A percentile compares a stretch with the other conserved stretches of the same genome.
These are phyloP conservation scores for Choristoneura fumiferana DNA, from an alignment of 1,140 invertebrate genomes.

Conservation along the genomic window DNA sequence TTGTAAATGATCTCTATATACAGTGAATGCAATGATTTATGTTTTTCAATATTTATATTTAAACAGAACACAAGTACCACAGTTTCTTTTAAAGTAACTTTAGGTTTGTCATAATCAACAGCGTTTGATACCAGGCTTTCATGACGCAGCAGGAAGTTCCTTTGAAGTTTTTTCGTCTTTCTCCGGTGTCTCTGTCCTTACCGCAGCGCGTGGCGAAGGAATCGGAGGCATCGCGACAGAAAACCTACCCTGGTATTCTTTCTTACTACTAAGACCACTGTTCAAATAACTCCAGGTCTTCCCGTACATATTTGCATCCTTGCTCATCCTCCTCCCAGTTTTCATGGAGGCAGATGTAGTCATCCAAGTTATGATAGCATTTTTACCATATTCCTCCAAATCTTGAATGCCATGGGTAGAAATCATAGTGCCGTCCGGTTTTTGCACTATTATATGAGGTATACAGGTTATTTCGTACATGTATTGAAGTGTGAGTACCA, in stretches of 20 bases:
- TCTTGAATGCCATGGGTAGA: slow-evolving; percentile 49
- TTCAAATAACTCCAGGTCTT: slow-evolving; percentile 46
- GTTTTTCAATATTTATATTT: too few species aligned
- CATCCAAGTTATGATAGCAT: slow-evolving; percentile 60
- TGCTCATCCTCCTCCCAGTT: slow-evolving; percentile 40
- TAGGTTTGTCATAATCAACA: too few species aligned
- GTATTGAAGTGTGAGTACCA: slow-evolving; percentile 46
- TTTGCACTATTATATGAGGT: slow-evolving; percentile 49
- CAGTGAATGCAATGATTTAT: too few species aligned
- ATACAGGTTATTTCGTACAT: slow-evolving; percentile 54
- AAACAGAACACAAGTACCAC: too few species aligned
- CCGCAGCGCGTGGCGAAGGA: too few species aligned
- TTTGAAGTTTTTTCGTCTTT: too few species aligned
- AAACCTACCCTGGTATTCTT: slow-evolving; percentile 39
- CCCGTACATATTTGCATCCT: slow-evolving; percentile 49
- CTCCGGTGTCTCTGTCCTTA: too few species aligned
- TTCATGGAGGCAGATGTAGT: slow-evolving; percentile 28
- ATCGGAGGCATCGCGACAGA: too few species aligned
- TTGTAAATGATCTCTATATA: too few species aligned
- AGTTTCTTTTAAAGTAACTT: too few species aligned
- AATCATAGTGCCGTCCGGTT: slow-evolving; percentile 44
- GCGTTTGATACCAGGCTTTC: too few species aligned
- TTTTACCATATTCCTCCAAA: slow-evolving; percentile 56
- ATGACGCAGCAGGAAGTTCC: too few species aligned
- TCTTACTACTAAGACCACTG: slow-evolving; percentile 21